Percentiles rank a stretch among this genome's conserved stretches.
phyloP scores from a whole-genome alignment of 2,797 vertebrate genomes.

The Nyctibius grandis region DNA sequence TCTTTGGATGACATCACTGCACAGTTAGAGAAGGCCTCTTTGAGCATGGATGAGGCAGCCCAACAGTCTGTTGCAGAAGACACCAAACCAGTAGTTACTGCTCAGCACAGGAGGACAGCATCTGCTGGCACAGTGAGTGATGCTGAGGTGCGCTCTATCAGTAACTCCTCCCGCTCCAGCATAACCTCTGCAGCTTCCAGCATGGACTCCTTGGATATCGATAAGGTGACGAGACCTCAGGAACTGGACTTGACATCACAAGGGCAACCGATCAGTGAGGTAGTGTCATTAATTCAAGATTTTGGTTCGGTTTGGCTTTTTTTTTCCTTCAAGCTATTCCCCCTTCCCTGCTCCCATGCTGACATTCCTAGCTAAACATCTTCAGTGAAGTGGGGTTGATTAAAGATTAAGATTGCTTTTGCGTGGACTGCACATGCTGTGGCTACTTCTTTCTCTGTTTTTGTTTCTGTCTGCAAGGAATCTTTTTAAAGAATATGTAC shows the following conservation, averaged over 20 bases:
- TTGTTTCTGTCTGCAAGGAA: neutral
- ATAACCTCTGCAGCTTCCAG: constrained; percentile 92
- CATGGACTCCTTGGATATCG: constrained; percentile 94
- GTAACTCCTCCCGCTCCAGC: constrained; percentile 92
- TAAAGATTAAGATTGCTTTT: neutral
- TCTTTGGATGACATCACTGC: constrained; percentile 97
- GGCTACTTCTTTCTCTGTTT: neutral
- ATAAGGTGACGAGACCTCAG: constrained; percentile 81
- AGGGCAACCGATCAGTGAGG: constrained; percentile 81
- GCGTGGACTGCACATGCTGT: neutral
- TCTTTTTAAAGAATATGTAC: neutral
- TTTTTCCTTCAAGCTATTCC: neutral
- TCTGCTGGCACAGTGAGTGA: constrained; percentile 93
- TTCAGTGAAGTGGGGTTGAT: neutral
- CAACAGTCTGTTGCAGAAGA: constrained; percentile 77
- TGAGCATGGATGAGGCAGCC: constrained; percentile 96
- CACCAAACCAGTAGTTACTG: constrained; percentile 76
- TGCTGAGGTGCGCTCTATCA: constrained; percentile 83
- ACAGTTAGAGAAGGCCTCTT: constrained; percentile 90
- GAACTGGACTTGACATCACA: constrained; percentile 80
- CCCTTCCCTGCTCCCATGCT: rapidly evolving
- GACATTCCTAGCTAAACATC: neutral
- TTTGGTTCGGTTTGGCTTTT: neutral
- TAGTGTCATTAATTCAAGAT: constrained; percentile 28
- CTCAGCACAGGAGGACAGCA: constrained; percentile 89